phyloP scores from a whole-genome alignment of 2,113 vertebrate genomes.

The Ciconia boyciana region DNA sequence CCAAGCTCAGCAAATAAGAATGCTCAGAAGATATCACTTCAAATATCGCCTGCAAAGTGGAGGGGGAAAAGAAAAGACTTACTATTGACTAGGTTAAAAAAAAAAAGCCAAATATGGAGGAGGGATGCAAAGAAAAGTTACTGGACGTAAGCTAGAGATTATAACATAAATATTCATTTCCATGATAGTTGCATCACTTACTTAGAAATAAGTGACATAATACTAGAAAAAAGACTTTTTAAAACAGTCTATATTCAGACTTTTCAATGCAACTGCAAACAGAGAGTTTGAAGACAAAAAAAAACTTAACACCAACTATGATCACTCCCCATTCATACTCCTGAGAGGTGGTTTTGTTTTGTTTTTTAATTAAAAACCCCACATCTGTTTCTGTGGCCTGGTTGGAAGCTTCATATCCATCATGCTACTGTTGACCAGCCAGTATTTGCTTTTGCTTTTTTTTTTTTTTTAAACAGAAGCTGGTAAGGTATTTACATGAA shows the following conservation, averaged over 20 bases:
- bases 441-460: neutral
- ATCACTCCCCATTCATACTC: neutral
- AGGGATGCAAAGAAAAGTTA: neutral
- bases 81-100: neutral
- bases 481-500: neutral
- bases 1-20: constrained; percentile 94
- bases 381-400: neutral
- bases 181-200: neutral
- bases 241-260: neutral
- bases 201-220: neutral
- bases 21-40: constrained; percentile 98
- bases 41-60: constrained; percentile 85
- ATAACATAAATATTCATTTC: neutral
- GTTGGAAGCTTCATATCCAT: neutral
- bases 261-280: neutral
- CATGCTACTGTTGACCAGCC: neutral
- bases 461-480: neutral
- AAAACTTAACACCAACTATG: neutral
- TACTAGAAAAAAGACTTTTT: neutral
- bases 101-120: neutral
- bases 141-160: neutral
- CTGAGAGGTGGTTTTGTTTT: neutral
- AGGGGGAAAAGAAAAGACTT: neutral
- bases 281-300: neutral
- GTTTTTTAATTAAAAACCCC: neutral